Evolutionary conservation across 2,113 vertebrate species (phyloP), one percentile per base, ranked within the genome.

Genomic region (Theristicus caerulescens): DNA sequence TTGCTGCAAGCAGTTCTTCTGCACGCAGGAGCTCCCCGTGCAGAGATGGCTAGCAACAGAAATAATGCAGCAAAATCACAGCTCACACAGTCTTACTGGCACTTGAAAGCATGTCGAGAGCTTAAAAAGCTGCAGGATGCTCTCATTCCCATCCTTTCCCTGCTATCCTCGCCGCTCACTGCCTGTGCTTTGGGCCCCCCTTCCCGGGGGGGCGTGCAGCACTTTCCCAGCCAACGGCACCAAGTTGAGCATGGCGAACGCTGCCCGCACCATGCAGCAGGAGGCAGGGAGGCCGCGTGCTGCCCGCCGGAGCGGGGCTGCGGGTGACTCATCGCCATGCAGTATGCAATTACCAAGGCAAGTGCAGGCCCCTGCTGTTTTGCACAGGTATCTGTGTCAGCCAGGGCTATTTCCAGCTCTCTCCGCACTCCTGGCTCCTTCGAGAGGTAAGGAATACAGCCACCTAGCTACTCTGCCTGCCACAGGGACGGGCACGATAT

Each of bases 321-420:
- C 32, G 91, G 86, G 93, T 97, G 97, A 97, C 95, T 97, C 97
- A 97, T 96, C 82, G 67, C 92, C 95, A 29, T 95, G 96, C 96
- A 96, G 94, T 8, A n/a, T 66, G 95, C 96, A 86, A 86, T 96
- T 73, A 93, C 92, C 92, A 27, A 91, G 95, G 93, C 94, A 7
- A 89, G 92, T 24, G 95, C 95, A 59, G 95, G 94, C 76, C 95
- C 94, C 95, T 88, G 91, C 97, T 94, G 95, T 65, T 96, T 83
- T 92, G 95, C 93, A 94, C 95, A 89, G 94, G 91, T 97, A 96
- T 97, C 93, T 96, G 95, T 97, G 95, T 96, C 96, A 96, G 91
- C 86, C 91, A 4, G 90, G 93, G 89, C 96, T 97, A 95, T 95
- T 96, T 96, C 94, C 86, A 94, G 96, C 95, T 93, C 96, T 57